phyloP scores from a whole-genome alignment of 2,113 vertebrate species.

The Hylia prasina region DNA sequence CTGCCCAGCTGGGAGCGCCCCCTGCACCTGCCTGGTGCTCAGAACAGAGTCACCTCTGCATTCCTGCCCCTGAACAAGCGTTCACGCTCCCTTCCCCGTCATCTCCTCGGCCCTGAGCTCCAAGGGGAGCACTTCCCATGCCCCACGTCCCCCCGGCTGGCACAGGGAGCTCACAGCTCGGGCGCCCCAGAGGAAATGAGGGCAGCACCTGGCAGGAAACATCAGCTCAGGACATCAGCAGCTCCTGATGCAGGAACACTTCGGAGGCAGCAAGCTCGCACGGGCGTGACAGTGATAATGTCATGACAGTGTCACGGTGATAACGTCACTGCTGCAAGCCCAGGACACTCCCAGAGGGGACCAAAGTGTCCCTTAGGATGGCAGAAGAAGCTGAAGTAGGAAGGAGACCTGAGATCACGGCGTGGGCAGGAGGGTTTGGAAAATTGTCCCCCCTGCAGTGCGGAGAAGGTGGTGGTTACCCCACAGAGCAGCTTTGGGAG shows the following conservation, averaged over 20 bases:
- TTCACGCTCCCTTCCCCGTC: too few relatives aligned
- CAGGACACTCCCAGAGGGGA: neutral
- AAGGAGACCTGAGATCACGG: neutral
- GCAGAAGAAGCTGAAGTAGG: neutral
- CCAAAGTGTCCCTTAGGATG: accelerated
- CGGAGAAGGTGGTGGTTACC: too few relatives aligned
- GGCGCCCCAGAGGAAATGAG: neutral
- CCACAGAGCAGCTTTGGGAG: neutral
- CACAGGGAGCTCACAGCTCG: neutral
- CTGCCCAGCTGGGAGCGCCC: neutral
- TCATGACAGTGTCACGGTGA: neutral
- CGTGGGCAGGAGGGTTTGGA: neutral
- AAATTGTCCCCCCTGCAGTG: accelerated
- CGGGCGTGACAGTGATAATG: accelerated
- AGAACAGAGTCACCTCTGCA: neutral
- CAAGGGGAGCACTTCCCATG: neutral
- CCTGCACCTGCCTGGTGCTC: neutral
- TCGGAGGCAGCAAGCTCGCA: accelerated
- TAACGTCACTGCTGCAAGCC: neutral
- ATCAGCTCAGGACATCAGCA: neutral
- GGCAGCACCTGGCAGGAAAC: neutral
- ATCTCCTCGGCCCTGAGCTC: neutral
- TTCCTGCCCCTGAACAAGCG: accelerated
- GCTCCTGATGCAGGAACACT: neutral
- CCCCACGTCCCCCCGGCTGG: accelerated